These are phyloP conservation scores for Urocitellus parryii DNA, from an alignment of 2,113 vertebrate genomes.

Conservation along the genomic window DNA sequence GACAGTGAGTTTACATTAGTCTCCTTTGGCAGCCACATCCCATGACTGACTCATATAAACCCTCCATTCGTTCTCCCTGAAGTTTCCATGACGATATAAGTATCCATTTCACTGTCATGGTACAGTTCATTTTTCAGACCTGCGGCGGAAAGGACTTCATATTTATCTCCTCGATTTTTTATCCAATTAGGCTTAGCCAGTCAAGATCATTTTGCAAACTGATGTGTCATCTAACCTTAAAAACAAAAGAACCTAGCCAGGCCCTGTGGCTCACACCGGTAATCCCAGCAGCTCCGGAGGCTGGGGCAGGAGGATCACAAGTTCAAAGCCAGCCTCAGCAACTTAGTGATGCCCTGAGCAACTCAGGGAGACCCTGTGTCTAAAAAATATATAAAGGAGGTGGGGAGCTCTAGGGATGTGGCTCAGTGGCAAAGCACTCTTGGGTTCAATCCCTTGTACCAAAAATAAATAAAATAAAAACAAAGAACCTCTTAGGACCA, in stretches of 20 bases:
- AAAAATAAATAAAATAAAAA: neutral
- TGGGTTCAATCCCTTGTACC: too few relatives aligned
- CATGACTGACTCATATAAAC: neutral
- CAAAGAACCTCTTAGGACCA: neutral
- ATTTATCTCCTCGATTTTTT: neutral
- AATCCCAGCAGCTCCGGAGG: too few relatives aligned
- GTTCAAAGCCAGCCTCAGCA: too few relatives aligned
- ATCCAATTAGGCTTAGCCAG: neutral
- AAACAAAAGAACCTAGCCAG: too few relatives aligned
- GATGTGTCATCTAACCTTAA: neutral
- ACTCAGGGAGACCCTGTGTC: too few relatives aligned
- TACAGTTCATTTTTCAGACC: neutral
- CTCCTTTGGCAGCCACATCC: neutral
- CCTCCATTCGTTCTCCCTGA: neutral
- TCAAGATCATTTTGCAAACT: neutral
- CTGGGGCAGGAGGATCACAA: too few relatives aligned
- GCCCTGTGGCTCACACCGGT: fast-evolving
- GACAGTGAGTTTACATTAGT: neutral
- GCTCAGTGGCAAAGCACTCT: too few relatives aligned
- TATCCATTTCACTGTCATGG: neutral
- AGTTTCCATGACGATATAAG: neutral
- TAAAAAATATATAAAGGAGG: too few relatives aligned
- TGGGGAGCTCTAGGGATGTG: too few relatives aligned
- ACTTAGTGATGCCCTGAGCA: too few relatives aligned
- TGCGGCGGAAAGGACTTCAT: neutral